phyloP scores from a whole-genome alignment of 1,140 invertebrate species.

The Drosophila auraria region DNA sequence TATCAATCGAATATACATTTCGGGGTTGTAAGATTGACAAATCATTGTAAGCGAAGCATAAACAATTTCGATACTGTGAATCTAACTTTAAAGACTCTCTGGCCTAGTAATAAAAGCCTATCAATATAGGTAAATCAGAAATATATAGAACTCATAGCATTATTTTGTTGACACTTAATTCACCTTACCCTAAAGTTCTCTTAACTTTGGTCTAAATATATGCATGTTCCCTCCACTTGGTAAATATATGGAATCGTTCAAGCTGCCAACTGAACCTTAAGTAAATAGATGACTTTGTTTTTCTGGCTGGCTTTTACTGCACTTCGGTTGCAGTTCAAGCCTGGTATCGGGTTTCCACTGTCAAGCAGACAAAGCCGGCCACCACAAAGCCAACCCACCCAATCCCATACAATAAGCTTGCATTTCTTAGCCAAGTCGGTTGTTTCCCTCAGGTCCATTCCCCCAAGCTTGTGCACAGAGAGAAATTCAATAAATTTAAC shows the following conservation, averaged over 20 bases:
- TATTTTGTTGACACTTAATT: too few species aligned
- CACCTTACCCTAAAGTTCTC: too few species aligned
- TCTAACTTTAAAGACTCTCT: too few species aligned
- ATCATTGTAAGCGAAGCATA: not conserved
- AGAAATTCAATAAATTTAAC: not conserved
- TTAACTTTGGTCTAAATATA: too few species aligned
- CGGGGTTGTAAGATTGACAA: constrained; percentile 7
- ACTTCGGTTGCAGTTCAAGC: constrained; percentile 6
- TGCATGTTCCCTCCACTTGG: not conserved
- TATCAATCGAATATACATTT: constrained; percentile 8
- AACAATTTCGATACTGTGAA: not conserved
- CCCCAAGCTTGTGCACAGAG: constrained; percentile 8
- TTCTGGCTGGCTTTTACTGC: constrained; percentile 14
- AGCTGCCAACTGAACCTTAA: constrained; percentile 6
- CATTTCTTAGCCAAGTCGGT: constrained; percentile 26
- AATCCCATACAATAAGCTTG: constrained; percentile 47
- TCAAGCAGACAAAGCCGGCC: constrained; percentile 27
- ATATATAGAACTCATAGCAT: too few species aligned
- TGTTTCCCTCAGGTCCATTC: not conserved
- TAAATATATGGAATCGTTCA: not conserved
- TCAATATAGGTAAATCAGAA: too few species aligned
- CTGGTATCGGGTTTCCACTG: constrained; percentile 52
- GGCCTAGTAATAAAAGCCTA: too few species aligned
- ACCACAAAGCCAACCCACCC: constrained; percentile 38
- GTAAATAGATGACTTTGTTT: constrained; percentile 20